Conservation (phyloP, 2,113 vertebrate species). For the Hymenochirus boettgeri region DNA sequence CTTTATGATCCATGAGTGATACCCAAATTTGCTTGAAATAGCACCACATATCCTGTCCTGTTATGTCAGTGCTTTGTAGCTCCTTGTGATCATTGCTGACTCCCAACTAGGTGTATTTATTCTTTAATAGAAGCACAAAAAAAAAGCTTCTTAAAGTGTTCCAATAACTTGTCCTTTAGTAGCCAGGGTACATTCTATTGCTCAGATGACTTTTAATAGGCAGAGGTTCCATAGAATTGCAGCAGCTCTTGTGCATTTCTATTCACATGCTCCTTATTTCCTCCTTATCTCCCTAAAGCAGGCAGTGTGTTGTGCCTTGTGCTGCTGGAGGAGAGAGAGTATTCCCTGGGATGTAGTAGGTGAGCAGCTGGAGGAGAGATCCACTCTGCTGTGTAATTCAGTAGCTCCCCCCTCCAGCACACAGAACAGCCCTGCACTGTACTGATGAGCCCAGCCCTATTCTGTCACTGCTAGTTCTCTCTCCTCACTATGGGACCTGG, state of each 20-base stretch:
- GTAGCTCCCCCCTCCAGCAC: conserved; percentile 4
- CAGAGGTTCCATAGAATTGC: not conserved
- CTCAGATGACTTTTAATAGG: not conserved
- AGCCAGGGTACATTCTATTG: not conserved
- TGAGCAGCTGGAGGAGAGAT: not conserved
- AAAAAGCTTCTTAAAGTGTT: conserved; percentile 65
- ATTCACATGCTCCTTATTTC: not conserved
- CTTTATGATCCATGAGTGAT: conserved; percentile 54
- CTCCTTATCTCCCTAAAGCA: not conserved
- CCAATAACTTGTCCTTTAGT: conserved; percentile 59
- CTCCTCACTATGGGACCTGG: conserved; percentile 34
- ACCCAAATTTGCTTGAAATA: conserved; percentile 56
- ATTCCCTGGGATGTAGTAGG: conserved; percentile 15
- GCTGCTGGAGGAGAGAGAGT: not conserved
- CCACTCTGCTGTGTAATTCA: conserved; percentile 12
- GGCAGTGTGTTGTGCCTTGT: not conserved
- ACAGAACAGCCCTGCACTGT: conserved; percentile 18
- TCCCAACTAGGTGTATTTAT: conserved; percentile 1
- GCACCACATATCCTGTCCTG: conserved; percentile 54
- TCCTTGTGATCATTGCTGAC: conserved; percentile 16
- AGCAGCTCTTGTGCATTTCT: not conserved
- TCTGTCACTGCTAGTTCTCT: conserved; percentile 32
- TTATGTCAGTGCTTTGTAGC: not conserved
- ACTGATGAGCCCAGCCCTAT: conserved; percentile 33
- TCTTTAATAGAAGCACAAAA: too few relatives aligned